Evolutionary conservation across 2,888 invertebrate species (phyloP).

Genomic region (Spilarctia lutea): DNA sequence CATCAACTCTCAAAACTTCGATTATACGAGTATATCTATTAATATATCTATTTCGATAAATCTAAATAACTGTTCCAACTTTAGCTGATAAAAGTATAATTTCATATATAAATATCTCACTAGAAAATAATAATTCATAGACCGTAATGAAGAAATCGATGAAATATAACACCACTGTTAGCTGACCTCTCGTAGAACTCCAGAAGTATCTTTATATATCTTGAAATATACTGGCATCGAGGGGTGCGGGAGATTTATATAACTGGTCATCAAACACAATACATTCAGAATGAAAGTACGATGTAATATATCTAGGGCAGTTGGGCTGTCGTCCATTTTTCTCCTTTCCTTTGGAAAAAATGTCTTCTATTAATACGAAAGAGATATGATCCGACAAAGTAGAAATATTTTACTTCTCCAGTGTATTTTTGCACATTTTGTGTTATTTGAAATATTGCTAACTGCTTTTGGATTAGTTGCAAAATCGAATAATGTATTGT

Average conservation of each 20-base stretch:
- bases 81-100: background rate
- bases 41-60: background rate
- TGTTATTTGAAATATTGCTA: background rate
- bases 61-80: background rate
- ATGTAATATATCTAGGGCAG: conserved; percentile 57
- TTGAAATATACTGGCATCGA: background rate
- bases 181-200: conserved; percentile 18
- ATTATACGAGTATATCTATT: no score
- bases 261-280: conserved; percentile 59
- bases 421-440: conserved; percentile 39
- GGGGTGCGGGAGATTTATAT: conserved; percentile 31
- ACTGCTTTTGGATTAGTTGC: background rate
- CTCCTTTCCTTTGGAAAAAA: conserved; percentile 52
- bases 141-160: conserved; percentile 60
- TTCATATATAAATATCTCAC: conserved; percentile 38
- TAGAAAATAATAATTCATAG: conserved; percentile 42
- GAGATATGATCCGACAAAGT: conserved; percentile 61
- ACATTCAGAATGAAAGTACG: conserved; percentile 56
- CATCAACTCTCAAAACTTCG: background rate
- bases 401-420: conserved; percentile 45
- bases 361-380: conserved; percentile 67
- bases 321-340: conserved; percentile 57
- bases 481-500: background rate
- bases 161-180: conserved; percentile 25
- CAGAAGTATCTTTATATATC: conserved; percentile 5